Base-by-base conservation (phyloP, 1,140 invertebrate species). In the Chymomyza costata region DNA sequence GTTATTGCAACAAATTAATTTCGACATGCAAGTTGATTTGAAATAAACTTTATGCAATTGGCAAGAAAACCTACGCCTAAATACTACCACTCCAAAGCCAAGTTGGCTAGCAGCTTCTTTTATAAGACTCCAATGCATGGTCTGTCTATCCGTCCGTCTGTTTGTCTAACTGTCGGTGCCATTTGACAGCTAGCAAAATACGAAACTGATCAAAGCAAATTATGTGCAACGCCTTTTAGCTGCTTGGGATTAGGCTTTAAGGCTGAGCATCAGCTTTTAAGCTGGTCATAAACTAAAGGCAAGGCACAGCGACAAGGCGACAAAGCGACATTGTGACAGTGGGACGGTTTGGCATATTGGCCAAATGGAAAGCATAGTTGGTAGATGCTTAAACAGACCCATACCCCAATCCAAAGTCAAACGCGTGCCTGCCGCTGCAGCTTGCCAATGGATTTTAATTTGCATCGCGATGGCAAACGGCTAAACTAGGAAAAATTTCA, bases 141-240 rank as follows among this genome's bases (percentile, higher is more conserved):
- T 28, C n/a, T n/a, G n/a, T n/a, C n/a, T n/a, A n/a, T 19, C 10
- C 15, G 39, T 50, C 53, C 19, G 14, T 11, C 34, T 19, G 28
- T 44, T 28, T 47, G 16, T 39, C 40, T 40, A 13, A 17, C 25
- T 35, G 38, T 28, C 18, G 25, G 38, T 30, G 6, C 40, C 11
- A 14, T 73, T 78, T 78, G 71, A 78, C 71, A 78, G 71, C 71
- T 60, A 46, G 61, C 71, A 58, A 71, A 78, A 71, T 78, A 73
- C 73, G 73, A 78, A 78, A 78, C 71, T 67, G 71, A 78, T 78
- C 71, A 78, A 78, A 78, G 71, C 71, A 78, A 80, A 78, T 78
- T 78, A 78, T 71, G 67, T 78, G 73, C 71, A 78, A 78, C 71
- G 73, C 71, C 71, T 78, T 63, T 78, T 80, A 66, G 66, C 73